A percentile compares a stretch with the other conserved stretches of the same genome.
These are phyloP conservation scores for Rhinoderma darwinii DNA, from an alignment of 2,113 vertebrate species.

Conservation along the genomic window DNA sequence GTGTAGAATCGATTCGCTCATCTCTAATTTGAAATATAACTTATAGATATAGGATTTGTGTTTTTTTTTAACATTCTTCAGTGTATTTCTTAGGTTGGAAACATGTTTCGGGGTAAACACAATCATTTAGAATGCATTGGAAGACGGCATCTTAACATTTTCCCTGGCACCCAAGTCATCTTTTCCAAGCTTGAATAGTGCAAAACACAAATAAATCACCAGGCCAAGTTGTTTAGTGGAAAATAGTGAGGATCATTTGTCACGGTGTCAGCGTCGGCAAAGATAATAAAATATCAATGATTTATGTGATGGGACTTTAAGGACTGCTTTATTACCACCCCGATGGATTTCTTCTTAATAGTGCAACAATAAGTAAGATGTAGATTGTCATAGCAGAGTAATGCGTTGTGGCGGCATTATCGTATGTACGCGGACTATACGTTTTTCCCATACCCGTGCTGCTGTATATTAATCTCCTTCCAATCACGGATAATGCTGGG, in stretches of 20 bases:
- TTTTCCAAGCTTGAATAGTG: not conserved
- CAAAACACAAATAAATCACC: slow-evolving; percentile 2
- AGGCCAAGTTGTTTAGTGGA: slow-evolving; percentile 16
- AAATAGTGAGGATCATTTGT: slow-evolving; percentile 10
- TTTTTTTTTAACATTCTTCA: no score
- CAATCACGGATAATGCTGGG: not conserved
- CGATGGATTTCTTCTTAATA: slow-evolving; percentile 4
- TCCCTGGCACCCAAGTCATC: not conserved
- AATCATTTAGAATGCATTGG: not conserved
- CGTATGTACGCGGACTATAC: not conserved
- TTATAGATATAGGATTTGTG: no score
- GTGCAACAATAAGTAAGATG: not conserved
- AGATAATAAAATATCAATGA: slow-evolving; percentile 39
- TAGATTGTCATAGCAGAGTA: not conserved
- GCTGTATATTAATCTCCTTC: not conserved
- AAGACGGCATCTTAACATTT: not conserved
- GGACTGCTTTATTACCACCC: not conserved
- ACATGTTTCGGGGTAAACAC: no score
- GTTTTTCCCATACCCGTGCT: not conserved
- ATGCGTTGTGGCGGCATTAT: not conserved
- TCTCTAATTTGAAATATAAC: no score
- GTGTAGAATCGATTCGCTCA: no score
- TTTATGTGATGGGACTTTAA: slow-evolving; percentile 15
- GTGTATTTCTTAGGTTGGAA: no score
- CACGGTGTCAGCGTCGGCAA: not conserved